phyloP scores from a whole-genome alignment of 2,797 vertebrate species.

The Neosilurus hyrtlii region DNA sequence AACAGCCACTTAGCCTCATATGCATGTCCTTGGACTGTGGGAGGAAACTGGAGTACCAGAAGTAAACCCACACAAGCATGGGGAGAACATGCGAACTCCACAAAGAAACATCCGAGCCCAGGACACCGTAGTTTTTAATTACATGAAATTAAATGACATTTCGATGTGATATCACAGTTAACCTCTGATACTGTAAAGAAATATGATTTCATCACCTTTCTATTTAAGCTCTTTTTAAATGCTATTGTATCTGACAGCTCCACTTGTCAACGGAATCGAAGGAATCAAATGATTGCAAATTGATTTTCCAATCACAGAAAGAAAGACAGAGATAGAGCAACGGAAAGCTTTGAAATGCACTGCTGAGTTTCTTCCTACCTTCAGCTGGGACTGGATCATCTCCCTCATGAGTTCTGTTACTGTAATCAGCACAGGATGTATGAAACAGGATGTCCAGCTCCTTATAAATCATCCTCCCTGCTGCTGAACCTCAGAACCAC shows the following conservation, averaged over 20 bases:
- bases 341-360: slow-evolving; percentile 13
- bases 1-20: too few species aligned
- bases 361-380: slow-evolving; percentile 31
- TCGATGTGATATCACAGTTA: neutral
- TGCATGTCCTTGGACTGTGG: too few species aligned
- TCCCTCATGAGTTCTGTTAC: slow-evolving; percentile 60
- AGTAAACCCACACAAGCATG: too few species aligned
- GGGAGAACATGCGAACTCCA: too few species aligned
- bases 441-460: slow-evolving; percentile 49
- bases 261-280: neutral
- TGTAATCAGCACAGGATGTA: slow-evolving; percentile 59
- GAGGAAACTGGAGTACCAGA: too few species aligned
- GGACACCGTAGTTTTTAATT: neutral
- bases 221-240: neutral
- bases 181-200: neutral
- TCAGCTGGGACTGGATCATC: slow-evolving; percentile 52
- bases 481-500: slow-evolving; percentile 46
- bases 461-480: slow-evolving; percentile 57
- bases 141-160: neutral
- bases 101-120: too few species aligned
- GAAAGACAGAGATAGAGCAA: neutral
- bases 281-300: slow-evolving; percentile 13
- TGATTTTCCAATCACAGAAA: slow-evolving; percentile 22
- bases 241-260: neutral
- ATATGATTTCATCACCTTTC: neutral